These are phyloP conservation scores for Gorsachius magnificus DNA, from an alignment of 2,797 vertebrate genomes.

Conservation along the genomic window DNA sequence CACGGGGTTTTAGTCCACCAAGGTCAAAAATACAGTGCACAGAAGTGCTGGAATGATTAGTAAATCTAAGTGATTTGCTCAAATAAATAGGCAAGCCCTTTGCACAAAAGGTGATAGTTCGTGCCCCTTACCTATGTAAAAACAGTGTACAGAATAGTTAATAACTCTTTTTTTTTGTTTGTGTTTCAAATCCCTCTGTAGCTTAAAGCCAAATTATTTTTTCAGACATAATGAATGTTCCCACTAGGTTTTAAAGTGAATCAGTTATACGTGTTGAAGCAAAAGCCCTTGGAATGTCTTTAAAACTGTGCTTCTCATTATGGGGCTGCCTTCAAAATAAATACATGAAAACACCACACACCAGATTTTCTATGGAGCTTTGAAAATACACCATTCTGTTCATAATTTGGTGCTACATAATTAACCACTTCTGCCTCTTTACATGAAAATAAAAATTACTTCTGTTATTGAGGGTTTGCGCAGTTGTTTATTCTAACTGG, in stretches of 20 bases:
- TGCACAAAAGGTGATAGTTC: neutral
- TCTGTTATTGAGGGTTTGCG: neutral
- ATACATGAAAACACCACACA: neutral
- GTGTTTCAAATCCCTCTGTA: neutral
- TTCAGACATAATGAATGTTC: neutral
- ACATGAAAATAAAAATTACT: neutral
- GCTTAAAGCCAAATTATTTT: neutral
- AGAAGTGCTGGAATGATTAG: neutral
- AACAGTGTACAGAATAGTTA: neutral
- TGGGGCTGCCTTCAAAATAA: neutral
- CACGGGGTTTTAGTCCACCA: neutral
- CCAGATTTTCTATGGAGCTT: neutral
- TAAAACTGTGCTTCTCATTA: neutral
- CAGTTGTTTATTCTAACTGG: neutral
- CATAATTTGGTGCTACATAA: neutral
- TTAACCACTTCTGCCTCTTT: neutral
- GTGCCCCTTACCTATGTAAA: neutral
- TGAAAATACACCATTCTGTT: neutral
- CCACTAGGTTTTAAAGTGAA: neutral
- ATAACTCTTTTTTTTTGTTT: neutral
- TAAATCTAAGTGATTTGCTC: neutral
- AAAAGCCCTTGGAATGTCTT: neutral
- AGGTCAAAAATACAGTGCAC: neutral
- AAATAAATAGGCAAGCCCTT: neutral
- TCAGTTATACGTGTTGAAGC: neutral